Base-by-base conservation (phyloP, 2,113 vertebrate genomes). In the Colistium nudipinnis region DNA sequence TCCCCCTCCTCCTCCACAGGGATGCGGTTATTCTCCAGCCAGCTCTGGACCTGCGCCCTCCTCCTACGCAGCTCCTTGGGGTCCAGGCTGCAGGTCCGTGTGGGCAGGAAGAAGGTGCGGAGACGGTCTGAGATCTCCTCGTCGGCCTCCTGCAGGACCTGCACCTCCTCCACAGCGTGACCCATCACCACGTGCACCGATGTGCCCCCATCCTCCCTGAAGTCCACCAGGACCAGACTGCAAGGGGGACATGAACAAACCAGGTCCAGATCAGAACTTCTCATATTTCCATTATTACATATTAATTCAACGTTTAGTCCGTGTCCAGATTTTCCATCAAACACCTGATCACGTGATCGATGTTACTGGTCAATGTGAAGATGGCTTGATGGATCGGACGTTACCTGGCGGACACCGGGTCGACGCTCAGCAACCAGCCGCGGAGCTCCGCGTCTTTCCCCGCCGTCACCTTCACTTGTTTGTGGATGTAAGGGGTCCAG, bases 351-450 rank as follows among this genome's bases (percentile, higher is more conserved):
- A 20, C 6, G 2, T 24, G 17, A 25, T 25, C 11, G 1, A 6
- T 44, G 4, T 45, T 45, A 45, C 13, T 0, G 44, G 1, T 47
- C 13, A 47, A 24, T 3, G 20, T 13, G 13, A 11, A 7, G 6
- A n/a, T n/a, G n/a, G n/a, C n/a, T 48, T 14, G 13, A 14, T 3
- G 22, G 11, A 47, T 24, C 17, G 9, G 20, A 20, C 4, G 52
- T 20, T 88, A 97, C 97, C 92, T 98, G 75, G 94, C 94, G 73
- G 96, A 95, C 35, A 99, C 93, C 4, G 97, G 97, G 79, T 99
- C 97, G 57, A 96, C 92, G 1, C 96, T 97, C 65, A 95, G 84
- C 68, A 97, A 83, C 94, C 95, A 96, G 53, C 97, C 97, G 75
- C 90, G 85, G 24, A 91, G 94, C 43, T 94, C 9, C 82, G 91